A percentile compares a stretch with the other conserved stretches of the same genome.
These are phyloP conservation scores for Melitaea athalia DNA, from an alignment of 2,888 invertebrate species.

Conservation along the genomic window DNA sequence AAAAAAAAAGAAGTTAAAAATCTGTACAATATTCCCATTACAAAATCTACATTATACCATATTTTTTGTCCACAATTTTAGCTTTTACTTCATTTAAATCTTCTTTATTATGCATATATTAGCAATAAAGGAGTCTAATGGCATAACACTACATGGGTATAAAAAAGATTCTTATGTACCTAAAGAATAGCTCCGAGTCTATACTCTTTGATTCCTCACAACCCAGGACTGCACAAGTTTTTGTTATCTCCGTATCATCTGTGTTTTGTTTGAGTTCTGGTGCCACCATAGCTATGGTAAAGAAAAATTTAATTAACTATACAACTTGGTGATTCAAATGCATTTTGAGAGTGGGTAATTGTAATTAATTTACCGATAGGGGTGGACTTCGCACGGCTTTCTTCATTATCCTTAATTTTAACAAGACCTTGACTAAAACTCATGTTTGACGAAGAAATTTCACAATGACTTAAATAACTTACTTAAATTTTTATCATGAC, in stretches of 20 bases:
- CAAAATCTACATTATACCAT: too few species aligned
- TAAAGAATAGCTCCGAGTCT: conserved; percentile 68
- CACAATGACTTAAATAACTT: conserved; percentile 36
- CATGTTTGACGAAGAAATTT: conserved; percentile 47
- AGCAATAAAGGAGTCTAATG: too few species aligned
- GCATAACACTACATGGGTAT: too few species aligned
- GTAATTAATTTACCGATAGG: conserved; percentile 61
- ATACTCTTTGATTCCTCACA: conserved; percentile 74
- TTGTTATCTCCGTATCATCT: conserved; percentile 69
- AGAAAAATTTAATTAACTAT: conserved; percentile 3
- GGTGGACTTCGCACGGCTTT: conserved; percentile 67
- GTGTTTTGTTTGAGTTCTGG: conserved; percentile 71
- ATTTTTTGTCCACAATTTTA: too few species aligned
- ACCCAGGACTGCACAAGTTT: conserved; percentile 73
- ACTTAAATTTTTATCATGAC: conserved; percentile 20
- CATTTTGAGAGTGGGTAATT: neutral
- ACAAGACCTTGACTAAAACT: conserved; percentile 60
- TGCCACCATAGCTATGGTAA: conserved; percentile 71
- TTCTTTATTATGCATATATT: too few species aligned
- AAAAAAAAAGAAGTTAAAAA: too few species aligned
- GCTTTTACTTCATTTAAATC: too few species aligned
- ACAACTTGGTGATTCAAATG: neutral
- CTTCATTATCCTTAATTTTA: conserved; percentile 68
- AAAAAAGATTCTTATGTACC: conserved; percentile 46
- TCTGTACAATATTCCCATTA: too few species aligned